Evolutionary conservation across 2,113 vertebrate genomes (phyloP), one percentile per base, ranked within the genome.

Genomic region (Tinamus guttatus): DNA sequence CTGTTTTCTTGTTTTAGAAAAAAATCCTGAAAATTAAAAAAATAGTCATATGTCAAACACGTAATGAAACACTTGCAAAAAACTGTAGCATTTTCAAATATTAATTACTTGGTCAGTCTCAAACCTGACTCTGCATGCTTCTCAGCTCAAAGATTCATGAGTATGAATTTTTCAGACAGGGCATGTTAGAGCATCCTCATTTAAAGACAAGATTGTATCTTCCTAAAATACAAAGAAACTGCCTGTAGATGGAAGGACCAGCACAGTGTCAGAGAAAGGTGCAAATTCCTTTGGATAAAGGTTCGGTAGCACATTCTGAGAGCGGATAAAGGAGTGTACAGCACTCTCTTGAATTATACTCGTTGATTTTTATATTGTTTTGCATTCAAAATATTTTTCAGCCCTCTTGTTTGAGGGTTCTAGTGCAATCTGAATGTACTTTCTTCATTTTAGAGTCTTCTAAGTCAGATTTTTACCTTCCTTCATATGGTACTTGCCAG

Each of bases 111-210:
- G 36, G 40, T 82, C 87, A 68, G 5, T 58, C 43, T 68, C 12
- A 36, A 90, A 51, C 41, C 18, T 87, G 59, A 81, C 67, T 93
- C 65, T 40, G 49, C 43, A 79, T 93, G 32, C 11, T 75, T 59
- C 60, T 83, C n/a, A 75, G 13, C 77, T 93, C 45, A 87, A 71
- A 80, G 45, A 85, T 92, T 71, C 88, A 87, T 36, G 28, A 92
- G 64, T 45, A 67, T 43, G 51, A 78, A 69, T 60, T 63, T 95
- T 75, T 83, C 79, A 81, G 65, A 69, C 17, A 20, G 79, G 60
- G 18, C 27, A 74, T 92, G 52, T 34, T 79, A 54, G 34, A 41
- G 90, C 60, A 80, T 38, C 24, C 67, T 93, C 56, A 56, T 91
- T 89, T 88, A 79, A 85, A 59, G 51, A 63, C 11, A 74, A 87